Evolutionary conservation across 2,888 invertebrate species (phyloP).

Genomic region (Trichogramma dendrolimi): DNA sequence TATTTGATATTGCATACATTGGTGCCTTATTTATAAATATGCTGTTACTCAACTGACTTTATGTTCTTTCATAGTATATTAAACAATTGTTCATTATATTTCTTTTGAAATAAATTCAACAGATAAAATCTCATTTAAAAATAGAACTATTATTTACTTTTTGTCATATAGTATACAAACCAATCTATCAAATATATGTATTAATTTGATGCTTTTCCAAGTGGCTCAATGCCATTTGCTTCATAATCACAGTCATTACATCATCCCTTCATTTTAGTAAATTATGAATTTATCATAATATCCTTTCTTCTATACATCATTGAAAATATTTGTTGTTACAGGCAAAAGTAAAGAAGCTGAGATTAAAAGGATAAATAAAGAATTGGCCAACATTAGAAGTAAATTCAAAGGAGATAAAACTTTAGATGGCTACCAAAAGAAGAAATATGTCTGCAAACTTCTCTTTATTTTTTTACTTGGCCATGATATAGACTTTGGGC

Average conservation of each 20-base stretch:
- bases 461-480: constrained; percentile 98
- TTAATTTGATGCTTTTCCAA: constrained; percentile 34
- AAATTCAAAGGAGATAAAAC: constrained; percentile 99
- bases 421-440: constrained; percentile 99
- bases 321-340: constrained; percentile 46
- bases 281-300: constrained; percentile 2
- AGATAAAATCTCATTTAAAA: constrained; percentile 3
- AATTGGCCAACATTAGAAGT: constrained; percentile 96
- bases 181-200: constrained; percentile 17
- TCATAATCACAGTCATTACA: constrained; percentile 19
- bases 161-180: constrained; percentile 8
- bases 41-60: not conserved
- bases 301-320: constrained; percentile 12
- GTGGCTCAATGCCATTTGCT: constrained; percentile 41
- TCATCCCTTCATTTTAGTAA: constrained; percentile 11
- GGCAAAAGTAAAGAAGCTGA: constrained; percentile 99
- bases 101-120: not conserved
- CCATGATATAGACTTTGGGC: constrained; percentile 99
- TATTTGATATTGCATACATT: constrained; percentile 19
- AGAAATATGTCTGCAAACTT: constrained; percentile 99
- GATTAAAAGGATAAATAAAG: constrained; percentile 99
- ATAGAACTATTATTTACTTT: not conserved
- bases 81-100: constrained; percentile 4
- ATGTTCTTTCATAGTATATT: constrained; percentile 12
- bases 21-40: constrained; percentile 10